Conservation (phyloP, 1,140 invertebrate species). For the Drosophila bocqueti region DNA sequence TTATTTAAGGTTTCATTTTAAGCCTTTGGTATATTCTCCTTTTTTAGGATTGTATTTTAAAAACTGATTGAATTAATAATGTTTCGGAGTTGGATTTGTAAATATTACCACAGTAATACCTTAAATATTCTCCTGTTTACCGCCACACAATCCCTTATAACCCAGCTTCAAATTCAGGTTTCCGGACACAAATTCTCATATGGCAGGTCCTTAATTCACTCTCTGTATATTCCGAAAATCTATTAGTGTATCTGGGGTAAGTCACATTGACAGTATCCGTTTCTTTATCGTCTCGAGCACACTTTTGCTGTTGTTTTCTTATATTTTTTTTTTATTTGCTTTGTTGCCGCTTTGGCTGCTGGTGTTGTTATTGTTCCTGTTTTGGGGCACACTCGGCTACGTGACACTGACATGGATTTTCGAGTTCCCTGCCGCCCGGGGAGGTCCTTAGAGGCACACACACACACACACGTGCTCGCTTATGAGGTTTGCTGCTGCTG, state of each 20-base stretch:
- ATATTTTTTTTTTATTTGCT: constrained; percentile 5
- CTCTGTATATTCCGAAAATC: constrained; percentile 7
- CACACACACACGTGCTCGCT: constrained; percentile 29
- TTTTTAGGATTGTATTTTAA: neutral
- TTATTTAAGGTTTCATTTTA: too few relatives aligned
- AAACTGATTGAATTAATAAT: neutral
- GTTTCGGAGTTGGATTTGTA: too few relatives aligned
- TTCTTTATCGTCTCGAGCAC: constrained; percentile 49
- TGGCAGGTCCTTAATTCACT: constrained; percentile 15
- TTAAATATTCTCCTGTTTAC: neutral
- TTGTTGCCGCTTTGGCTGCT: constrained; percentile 38
- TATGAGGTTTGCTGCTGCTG: constrained; percentile 22
- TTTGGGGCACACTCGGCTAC: constrained; percentile 68
- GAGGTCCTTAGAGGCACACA: constrained; percentile 64
- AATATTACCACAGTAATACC: neutral
- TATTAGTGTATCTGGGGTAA: constrained; percentile 53
- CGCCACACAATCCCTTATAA: neutral
- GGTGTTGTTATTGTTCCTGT: constrained; percentile 49
- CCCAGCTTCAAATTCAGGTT: neutral
- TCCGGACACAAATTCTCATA: neutral
- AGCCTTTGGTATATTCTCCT: neutral
- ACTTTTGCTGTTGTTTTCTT: constrained; percentile 46
- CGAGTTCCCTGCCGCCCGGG: constrained; percentile 73
- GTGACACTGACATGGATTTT: constrained; percentile 84
- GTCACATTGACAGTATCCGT: constrained; percentile 42